Evolutionary conservation across 1,140 invertebrate genomes (phyloP).

Genomic region (Pogonomyrmex barbatus): DNA sequence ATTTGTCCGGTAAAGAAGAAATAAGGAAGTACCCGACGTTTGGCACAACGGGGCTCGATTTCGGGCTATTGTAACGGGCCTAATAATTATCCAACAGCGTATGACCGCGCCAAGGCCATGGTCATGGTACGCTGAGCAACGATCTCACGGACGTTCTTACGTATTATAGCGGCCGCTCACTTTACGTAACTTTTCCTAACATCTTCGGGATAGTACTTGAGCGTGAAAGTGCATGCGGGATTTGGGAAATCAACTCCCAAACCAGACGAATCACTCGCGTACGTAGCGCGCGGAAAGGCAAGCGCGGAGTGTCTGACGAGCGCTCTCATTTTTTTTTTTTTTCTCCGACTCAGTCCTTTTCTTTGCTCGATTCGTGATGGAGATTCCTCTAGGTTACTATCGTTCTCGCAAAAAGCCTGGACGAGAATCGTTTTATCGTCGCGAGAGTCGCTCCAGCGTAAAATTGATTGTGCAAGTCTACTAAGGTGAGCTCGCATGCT

Average conservation of each 20-base stretch:
- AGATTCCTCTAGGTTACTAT: not conserved
- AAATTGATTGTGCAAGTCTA: constrained; percentile 38
- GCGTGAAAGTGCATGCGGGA: constrained; percentile 7
- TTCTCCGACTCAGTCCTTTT: not conserved
- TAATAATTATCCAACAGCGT: constrained; percentile 68
- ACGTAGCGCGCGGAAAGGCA: not conserved
- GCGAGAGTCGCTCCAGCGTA: constrained; percentile 24
- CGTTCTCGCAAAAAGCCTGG: not conserved
- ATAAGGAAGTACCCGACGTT: constrained; percentile 2
- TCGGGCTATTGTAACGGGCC: constrained; percentile 48
- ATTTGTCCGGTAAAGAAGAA: not conserved
- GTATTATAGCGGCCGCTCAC: constrained; percentile 34
- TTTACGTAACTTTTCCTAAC: constrained; percentile 68
- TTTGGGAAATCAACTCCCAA: constrained; percentile 33
- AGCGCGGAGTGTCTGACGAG: no score
- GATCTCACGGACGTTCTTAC: constrained; percentile 56
- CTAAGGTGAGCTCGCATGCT: constrained; percentile 19
- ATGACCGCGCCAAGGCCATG: constrained; percentile 77
- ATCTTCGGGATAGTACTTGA: constrained; percentile 23
- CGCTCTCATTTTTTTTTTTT: not conserved
- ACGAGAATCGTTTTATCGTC: constrained; percentile 20
- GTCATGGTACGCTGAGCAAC: constrained; percentile 75
- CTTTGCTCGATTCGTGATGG: not conserved
- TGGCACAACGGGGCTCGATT: not conserved
- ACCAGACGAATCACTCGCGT: not conserved